Percentiles rank a stretch among this genome's conserved stretches.
These are phyloP conservation scores for Pomatostomus ruficeps DNA, from an alignment of 2,113 vertebrate genomes.

Conservation along the genomic window DNA sequence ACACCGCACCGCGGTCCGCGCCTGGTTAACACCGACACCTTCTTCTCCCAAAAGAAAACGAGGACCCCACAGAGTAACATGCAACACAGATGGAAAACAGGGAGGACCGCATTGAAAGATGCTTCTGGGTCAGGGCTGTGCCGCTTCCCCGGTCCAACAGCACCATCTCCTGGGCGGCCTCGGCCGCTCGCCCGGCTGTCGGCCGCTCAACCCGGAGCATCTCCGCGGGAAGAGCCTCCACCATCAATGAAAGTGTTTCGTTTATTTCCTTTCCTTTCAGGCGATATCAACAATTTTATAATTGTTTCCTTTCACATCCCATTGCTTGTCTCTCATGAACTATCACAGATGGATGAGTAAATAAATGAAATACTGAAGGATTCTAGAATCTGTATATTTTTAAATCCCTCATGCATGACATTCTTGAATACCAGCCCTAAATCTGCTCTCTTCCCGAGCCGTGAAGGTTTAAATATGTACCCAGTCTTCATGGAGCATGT, in stretches of 20 bases:
- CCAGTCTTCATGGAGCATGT: neutral
- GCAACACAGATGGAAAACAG: slow-evolving; percentile 7
- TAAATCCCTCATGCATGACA: neutral
- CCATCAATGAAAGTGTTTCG: rapidly evolving
- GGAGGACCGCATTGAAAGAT: slow-evolving; percentile 27
- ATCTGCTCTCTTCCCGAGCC: neutral
- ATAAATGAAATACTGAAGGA: neutral
- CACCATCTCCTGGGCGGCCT: slow-evolving; percentile 53
- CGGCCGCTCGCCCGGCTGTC: neutral
- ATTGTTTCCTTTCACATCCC: neutral
- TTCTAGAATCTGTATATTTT: neutral
- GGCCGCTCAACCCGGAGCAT: neutral
- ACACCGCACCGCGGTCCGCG: rapidly evolving
- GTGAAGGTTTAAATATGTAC: neutral
- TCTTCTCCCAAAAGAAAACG: neutral
- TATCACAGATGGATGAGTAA: neutral
- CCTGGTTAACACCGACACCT: neutral
- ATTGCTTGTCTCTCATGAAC: neutral
- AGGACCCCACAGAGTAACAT: neutral
- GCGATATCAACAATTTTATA: neutral
- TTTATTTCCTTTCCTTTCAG: neutral
- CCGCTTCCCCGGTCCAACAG: slow-evolving; percentile 20
- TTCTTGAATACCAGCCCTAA: neutral
- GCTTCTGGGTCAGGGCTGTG: slow-evolving; percentile 27
- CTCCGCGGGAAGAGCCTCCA: neutral